Conservation (phyloP, 1,140 invertebrate genomes). For the Saccostrea echinata region DNA sequence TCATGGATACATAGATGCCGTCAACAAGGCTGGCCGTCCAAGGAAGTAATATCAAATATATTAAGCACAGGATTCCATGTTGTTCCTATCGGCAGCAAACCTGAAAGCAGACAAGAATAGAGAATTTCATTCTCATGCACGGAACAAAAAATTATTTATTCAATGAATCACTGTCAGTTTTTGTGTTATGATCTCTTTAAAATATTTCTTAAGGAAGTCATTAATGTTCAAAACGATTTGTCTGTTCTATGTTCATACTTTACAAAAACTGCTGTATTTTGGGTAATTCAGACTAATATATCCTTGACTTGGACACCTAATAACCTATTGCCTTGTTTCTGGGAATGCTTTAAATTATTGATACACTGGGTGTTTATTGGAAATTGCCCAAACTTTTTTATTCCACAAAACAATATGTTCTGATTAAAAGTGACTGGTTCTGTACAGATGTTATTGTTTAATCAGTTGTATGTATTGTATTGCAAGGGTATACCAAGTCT, state of each 20-base stretch:
- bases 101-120: no score
- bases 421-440: conserved; percentile 10
- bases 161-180: conserved; percentile 44
- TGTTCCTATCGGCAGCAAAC: neutral
- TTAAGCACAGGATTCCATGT: neutral
- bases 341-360: conserved; percentile 2
- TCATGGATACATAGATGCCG: no score
- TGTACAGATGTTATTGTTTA: neutral
- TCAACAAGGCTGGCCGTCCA: neutral
- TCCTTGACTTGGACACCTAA: conserved; percentile 18
- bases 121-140: neutral
- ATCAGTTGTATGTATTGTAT: neutral
- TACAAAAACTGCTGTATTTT: conserved; percentile 48
- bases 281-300: conserved; percentile 23
- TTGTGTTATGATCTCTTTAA: conserved; percentile 36
- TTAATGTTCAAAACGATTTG: neutral
- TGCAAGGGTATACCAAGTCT: neutral
- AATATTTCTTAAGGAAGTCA: conserved; percentile 38
- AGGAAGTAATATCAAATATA: no score
- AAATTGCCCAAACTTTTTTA: conserved; percentile 46
- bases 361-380: conserved; percentile 4
- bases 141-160: conserved; percentile 39
- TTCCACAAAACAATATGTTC: conserved; percentile 50
- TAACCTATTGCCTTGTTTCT: conserved; percentile 41
- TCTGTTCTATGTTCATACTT: conserved; percentile 43